Evolutionary conservation across 2,113 vertebrate genomes (phyloP).

Genomic region (Campylorhamphus procurvoides): DNA sequence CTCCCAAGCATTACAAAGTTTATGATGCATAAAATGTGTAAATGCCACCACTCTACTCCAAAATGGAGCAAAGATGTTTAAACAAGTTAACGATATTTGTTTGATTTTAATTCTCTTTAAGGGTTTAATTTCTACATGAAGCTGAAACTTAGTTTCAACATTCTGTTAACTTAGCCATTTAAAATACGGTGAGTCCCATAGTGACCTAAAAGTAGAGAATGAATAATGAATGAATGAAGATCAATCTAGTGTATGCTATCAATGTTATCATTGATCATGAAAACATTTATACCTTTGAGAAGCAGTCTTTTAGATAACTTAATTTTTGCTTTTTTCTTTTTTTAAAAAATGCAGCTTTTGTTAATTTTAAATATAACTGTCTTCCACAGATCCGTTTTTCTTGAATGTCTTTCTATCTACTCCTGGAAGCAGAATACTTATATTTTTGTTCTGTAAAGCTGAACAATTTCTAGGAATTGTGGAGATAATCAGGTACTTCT

Average conservation of each 20-base stretch:
- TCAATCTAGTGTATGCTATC: neutral
- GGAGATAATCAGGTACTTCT: neutral
- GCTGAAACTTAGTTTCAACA: neutral
- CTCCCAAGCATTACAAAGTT: neutral
- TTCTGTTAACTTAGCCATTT: neutral
- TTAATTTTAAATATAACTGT: neutral
- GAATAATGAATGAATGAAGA: neutral
- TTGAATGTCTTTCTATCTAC: neutral
- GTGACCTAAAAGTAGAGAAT: neutral
- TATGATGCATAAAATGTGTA: neutral
- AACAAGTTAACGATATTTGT: neutral
- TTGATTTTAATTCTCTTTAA: neutral
- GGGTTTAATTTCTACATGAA: neutral
- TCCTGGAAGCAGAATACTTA: neutral
- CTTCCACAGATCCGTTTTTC: neutral
- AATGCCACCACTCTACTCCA: neutral
- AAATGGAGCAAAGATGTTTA: neutral
- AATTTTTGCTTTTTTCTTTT: neutral
- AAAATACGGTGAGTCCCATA: accelerated
- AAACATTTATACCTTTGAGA: neutral
- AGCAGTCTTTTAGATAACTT: neutral
- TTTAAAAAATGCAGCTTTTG: neutral
- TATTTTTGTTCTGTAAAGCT: neutral
- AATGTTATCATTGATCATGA: neutral
- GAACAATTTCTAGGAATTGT: neutral